Evolutionary conservation across 2,113 vertebrate genomes (phyloP), one percentile per base, ranked within the genome.

Genomic region (Oxyura jamaicensis): DNA sequence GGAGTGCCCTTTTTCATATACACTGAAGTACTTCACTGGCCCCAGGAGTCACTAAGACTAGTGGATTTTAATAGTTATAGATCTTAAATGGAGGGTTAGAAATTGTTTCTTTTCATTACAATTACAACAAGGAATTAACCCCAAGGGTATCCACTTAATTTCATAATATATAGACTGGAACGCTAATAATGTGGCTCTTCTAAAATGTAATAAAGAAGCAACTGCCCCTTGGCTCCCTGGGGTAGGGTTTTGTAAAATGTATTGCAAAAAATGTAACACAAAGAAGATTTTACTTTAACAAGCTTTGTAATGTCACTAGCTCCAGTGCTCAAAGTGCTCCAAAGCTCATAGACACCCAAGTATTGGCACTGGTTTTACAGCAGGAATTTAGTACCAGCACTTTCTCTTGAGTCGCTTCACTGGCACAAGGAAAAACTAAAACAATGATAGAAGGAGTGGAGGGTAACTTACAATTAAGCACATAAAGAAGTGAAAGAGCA

Each of bases 161-260:
- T 98, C 97, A 98, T 98, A 98, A 98, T 98, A 98, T 98, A 98
- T 98, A 98, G 98, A 98, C 98, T 98, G 97, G 98, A 98, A 98
- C 95, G 80, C 96, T 98, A 98, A 97, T 97, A 96, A 98, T 97
- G 96, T 97, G 97, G 92, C 95, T 98, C 91, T 97, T 97, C 97
- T 96, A 96, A 97, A 97, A 97, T 96, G 96, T 98, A 98, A 98
- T 98, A 98, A 98, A 98, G 97, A 98, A 97, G 97, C 98, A 98
- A 98, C 97, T 97, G 98, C 97, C 98, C 97, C 96, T 97, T 98
- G 94, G 97, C 90, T 98, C 97, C 98, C 97, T 82, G 8, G 97
- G 97, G 98, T 98, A 95, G 96, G 95, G 97, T 97, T 98, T 95
- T 97, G 91, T 97, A 96, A 98, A 98, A 97, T 82, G 78, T 97